A percentile compares a stretch with the other conserved stretches of the same genome.
Evolutionary conservation across 2,888 invertebrate genomes (phyloP).

Genomic region (Entomobrya multifasciata): DNA sequence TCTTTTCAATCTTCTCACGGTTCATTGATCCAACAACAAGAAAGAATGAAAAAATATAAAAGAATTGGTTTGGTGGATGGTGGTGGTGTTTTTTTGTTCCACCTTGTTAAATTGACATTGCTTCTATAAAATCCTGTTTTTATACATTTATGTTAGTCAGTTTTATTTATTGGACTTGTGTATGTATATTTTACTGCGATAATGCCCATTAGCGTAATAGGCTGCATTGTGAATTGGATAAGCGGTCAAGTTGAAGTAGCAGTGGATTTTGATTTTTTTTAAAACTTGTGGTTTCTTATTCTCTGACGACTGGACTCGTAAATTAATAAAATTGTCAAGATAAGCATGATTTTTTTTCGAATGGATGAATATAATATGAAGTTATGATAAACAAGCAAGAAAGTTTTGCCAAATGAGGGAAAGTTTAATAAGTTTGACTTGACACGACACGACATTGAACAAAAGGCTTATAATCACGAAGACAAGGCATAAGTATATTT

Average conservation of each 20-base stretch:
- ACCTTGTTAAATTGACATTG: conserved; percentile 38
- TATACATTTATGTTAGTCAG: background rate
- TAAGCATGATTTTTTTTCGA: background rate
- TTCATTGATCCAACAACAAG: conserved; percentile 29
- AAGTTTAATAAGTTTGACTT: background rate
- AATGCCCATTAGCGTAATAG: background rate
- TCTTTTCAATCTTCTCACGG: conserved; percentile 12
- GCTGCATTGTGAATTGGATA: background rate
- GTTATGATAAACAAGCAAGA: background rate
- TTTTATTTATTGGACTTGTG: conserved; percentile 16
- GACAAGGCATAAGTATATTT: background rate
- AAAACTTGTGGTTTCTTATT: background rate
- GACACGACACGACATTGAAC: background rate
- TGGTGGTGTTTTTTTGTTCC: background rate
- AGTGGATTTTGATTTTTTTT: background rate
- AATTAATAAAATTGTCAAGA: conserved; percentile 2
- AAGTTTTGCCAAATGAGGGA: background rate
- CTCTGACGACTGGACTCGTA: background rate
- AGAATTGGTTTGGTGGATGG: no score
- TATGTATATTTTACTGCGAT: background rate
- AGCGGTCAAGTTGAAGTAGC: no score
- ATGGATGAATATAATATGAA: background rate
- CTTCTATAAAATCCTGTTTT: conserved; percentile 21
- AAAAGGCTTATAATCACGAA: background rate
- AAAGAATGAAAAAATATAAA: no score